Base-by-base conservation (phyloP, 2,797 vertebrate species). In the Gymnocypris eckloni region DNA sequence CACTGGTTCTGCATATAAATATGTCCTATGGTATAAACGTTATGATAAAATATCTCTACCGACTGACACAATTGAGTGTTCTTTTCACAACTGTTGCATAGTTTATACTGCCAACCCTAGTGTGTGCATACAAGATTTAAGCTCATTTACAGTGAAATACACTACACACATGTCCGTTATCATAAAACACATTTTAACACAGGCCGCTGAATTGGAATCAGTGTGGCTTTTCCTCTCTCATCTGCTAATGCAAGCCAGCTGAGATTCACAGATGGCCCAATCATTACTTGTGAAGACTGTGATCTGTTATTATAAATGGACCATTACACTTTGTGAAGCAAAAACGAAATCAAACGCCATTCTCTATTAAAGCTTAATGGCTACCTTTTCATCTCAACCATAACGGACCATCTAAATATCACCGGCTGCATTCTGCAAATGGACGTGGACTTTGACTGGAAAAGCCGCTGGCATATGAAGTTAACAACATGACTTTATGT, bases 341-440 rank as follows among this genome's bases (percentile, higher is more conserved):
- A 85, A 85, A 87, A 86, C 81, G 81, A 85, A 83, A 87, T 90
- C 89, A 88, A 88, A 89, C 83, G 90, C 88, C 90, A 90, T 92
- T 90, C 87, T 89, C 92, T 85, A 91, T 90, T 90, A 91, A 85
- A 89, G 89, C 89, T 91, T 93, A 94, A 94, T 93, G 91, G 90
- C 89, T 89, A 89, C 89, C 93, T 93, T 93, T 93, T 93, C 91
- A 93, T 94, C 92, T 91, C 86, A 16, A 85, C 85, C 88, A 90
- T 90, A 92, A 92, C 92, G 91, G 87, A 90, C 89, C 91, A 92
- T 91, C 92, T 92, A 95, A 95, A 93, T 93, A 94, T 91, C 87
- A 86, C 54, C 0, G 50, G 54, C 89, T 25, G 71, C 72, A 85
- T 90, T 90, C 91, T 93, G 90, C 87, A 91, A 92, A 93, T 16